Base-by-base conservation (phyloP, 2,888 invertebrate species). In the Andrena flavipes region DNA sequence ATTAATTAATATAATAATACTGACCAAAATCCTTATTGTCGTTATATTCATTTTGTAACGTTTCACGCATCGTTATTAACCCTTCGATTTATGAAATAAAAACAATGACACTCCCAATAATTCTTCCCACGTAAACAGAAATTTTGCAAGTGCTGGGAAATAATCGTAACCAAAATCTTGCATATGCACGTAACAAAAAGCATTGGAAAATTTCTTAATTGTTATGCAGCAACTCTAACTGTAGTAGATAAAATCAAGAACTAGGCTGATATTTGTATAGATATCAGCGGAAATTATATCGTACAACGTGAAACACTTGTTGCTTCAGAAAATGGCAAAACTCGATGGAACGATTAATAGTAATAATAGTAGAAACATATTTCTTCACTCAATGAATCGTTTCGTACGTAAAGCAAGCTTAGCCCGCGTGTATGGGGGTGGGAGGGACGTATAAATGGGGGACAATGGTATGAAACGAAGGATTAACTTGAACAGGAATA, bases 391-490 rank as follows among this genome's bases (percentile, higher is more conserved):
- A 56, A 56, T 13, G 26, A 56, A 56, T 26, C 10, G 23, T 56
- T 56, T 23, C 56, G 10, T 8, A 56, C 23, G 26, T 23, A 56
- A 23, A 26, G 26, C 56, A 56, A 56, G 56, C 56, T 56, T 26
- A 7, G 23, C 56, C 23, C 3, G 7, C 56, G 56, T 0, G 26
- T 4, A 4, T 10, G 10, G 23, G 23, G 23, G 8, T 26, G 56
- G 1, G 4, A 56, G 6, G 23, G 20, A 0, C 26, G 26, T 20
- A 51, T 2, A 20, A n/a, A 20, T 16, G 51, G 51, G 20, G 20
- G 20, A 33, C 30, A 30, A 54, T 20, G 16, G 56, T n/a, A 73
- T 29, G 73, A 56, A 73, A 67, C 67, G 33, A 42, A 56, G 16
- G 67, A 35, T 67, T 56, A 16, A 13, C 10, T 42, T 7, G 42